These are phyloP conservation scores for Xerus inauris DNA, from an alignment of 2,113 vertebrate species.

Conservation along the genomic window DNA sequence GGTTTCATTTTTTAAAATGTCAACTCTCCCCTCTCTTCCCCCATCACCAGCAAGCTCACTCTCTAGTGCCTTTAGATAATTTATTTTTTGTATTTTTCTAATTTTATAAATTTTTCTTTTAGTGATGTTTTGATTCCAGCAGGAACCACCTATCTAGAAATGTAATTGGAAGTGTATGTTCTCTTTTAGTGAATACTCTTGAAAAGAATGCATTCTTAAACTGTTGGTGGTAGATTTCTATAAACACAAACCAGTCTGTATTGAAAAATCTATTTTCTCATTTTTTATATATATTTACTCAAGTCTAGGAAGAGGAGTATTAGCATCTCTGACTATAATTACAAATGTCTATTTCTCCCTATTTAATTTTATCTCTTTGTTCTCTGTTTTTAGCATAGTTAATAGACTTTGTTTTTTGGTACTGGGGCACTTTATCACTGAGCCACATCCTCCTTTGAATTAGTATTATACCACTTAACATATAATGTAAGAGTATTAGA, in stretches of 20 bases:
- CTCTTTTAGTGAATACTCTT: background rate
- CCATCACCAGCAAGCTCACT: background rate
- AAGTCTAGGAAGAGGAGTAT: background rate
- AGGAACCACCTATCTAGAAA: background rate
- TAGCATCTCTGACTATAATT: background rate
- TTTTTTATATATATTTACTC: background rate
- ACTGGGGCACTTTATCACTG: too few species aligned
- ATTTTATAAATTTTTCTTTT: background rate
- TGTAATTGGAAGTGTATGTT: background rate
- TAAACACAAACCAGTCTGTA: background rate
- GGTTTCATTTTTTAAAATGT: background rate
- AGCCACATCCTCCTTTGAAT: background rate
- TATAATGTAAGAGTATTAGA: background rate
- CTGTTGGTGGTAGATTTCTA: background rate
- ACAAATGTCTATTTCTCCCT: background rate
- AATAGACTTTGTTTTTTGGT: background rate
- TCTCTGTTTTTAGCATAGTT: background rate
- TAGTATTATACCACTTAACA: background rate
- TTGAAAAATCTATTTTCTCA: background rate
- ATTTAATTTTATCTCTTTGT: background rate
- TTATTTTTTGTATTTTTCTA: background rate
- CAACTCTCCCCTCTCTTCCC: background rate
- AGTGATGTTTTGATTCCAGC: background rate
- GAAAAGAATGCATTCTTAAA: background rate
- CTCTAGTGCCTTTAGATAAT: background rate